Percentiles rank a stretch among this genome's conserved stretches.
Conservation (phyloP, 2,797 vertebrate genomes). For the Aphelocoma californica region DNA sequence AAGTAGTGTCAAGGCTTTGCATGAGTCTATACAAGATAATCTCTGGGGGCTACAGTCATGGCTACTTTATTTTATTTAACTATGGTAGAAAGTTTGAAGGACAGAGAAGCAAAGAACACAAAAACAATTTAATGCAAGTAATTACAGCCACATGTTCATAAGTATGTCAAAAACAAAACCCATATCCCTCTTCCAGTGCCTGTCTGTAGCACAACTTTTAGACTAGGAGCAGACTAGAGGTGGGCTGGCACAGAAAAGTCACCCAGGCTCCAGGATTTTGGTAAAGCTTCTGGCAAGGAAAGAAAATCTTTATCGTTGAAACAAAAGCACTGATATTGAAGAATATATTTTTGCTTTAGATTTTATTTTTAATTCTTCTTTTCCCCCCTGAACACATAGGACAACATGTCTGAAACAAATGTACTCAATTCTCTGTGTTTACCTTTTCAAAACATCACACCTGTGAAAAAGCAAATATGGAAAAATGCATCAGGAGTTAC, state of each 20-base stretch:
- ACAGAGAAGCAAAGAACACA: background rate
- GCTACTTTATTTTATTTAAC: background rate
- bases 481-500: background rate
- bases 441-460: background rate
- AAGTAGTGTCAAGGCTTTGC: background rate
- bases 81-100: background rate
- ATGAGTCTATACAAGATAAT: background rate
- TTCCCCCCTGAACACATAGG: background rate
- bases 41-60: background rate
- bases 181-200: background rate
- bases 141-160: background rate
- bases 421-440: background rate
- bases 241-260: background rate
- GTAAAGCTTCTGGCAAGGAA: background rate
- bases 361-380: background rate
- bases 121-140: background rate
- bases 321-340: background rate
- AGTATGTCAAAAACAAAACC: background rate
- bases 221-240: background rate
- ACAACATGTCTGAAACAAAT: background rate
- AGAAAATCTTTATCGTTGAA: background rate
- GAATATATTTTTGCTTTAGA: background rate
- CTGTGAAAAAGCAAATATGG: background rate
- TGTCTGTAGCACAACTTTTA: background rate
- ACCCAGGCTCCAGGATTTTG: background rate